Evolutionary conservation across 2,113 vertebrate genomes (phyloP).

Genomic region (Cyprinodon brontotheroides): DNA sequence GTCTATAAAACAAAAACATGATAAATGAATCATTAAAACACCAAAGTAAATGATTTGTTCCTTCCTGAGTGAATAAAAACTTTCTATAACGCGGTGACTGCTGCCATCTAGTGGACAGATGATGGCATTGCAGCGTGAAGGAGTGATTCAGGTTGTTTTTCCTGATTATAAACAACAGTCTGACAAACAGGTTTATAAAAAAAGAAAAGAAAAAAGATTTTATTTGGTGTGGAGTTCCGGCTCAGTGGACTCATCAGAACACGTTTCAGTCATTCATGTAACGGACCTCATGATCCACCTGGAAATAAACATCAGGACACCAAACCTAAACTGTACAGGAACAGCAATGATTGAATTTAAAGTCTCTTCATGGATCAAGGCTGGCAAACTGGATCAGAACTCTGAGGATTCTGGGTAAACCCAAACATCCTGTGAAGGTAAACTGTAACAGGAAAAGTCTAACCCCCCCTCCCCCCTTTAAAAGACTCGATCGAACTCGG

Average conservation of each 20-base stretch:
- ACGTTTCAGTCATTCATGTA: not conserved
- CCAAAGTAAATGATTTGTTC: not conserved
- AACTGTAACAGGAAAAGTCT: not conserved
- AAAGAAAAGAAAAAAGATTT: not conserved
- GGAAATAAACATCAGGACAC: not conserved
- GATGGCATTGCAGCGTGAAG: not conserved
- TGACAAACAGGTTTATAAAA: not conserved
- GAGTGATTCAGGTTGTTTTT: not conserved
- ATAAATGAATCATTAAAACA: not conserved
- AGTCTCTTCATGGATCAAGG: not conserved
- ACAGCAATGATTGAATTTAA: not conserved
- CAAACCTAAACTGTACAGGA: not conserved
- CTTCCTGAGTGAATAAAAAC: too few species aligned
- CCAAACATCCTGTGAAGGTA: not conserved
- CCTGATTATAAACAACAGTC: not conserved
- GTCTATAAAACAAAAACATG: too few species aligned
- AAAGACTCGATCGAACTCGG: constrained; percentile 96
- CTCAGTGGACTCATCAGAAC: not conserved
- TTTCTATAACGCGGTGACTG: not conserved
- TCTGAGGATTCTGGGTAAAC: not conserved
- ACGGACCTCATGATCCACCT: not conserved
- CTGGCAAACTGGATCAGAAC: not conserved
- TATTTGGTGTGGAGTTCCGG: not conserved
- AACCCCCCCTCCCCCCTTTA: constrained; percentile 3
- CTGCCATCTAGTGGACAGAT: not conserved